phyloP scores from a whole-genome alignment of 2,888 invertebrate genomes.

The Ormyrus nitidulus region DNA sequence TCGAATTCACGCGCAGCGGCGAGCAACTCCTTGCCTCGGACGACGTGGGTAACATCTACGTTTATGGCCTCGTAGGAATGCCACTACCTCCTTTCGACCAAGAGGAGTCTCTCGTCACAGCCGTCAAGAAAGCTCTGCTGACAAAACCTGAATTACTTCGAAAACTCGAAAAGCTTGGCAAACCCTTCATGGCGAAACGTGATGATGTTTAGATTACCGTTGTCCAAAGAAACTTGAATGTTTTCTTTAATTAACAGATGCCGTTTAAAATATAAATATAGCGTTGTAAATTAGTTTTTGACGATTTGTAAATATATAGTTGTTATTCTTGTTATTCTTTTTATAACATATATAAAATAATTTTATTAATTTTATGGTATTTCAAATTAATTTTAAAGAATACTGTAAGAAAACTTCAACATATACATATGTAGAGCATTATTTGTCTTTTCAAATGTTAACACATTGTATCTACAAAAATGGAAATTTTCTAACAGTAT shows the following conservation, averaged over 20 bases:
- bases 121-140: slow-evolving; percentile 80
- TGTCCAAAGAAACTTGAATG: too few relatives aligned
- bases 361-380: too few relatives aligned
- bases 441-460: too few relatives aligned
- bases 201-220: background rate
- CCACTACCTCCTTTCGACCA: slow-evolving; percentile 85
- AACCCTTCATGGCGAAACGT: slow-evolving; percentile 58
- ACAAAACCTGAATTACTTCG: slow-evolving; percentile 80
- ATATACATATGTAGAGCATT: too few relatives aligned
- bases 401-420: too few relatives aligned
- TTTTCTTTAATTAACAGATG: too few relatives aligned
- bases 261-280: too few relatives aligned
- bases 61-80: slow-evolving; percentile 85
- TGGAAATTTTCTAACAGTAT: too few relatives aligned
- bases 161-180: slow-evolving; percentile 79
- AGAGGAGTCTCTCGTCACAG: slow-evolving; percentile 80
- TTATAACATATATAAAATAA: background rate
- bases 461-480: too few relatives aligned
- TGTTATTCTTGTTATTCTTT: background rate
- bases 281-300: too few relatives aligned
- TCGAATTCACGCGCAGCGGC: slow-evolving; percentile 80
- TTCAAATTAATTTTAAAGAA: too few relatives aligned
- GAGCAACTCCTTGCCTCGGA: slow-evolving; percentile 84
- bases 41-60: slow-evolving; percentile 81
- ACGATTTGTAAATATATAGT: background rate